Conservation (phyloP, 2,797 vertebrate genomes). For the Mormyrus hasselquistii region DNA sequence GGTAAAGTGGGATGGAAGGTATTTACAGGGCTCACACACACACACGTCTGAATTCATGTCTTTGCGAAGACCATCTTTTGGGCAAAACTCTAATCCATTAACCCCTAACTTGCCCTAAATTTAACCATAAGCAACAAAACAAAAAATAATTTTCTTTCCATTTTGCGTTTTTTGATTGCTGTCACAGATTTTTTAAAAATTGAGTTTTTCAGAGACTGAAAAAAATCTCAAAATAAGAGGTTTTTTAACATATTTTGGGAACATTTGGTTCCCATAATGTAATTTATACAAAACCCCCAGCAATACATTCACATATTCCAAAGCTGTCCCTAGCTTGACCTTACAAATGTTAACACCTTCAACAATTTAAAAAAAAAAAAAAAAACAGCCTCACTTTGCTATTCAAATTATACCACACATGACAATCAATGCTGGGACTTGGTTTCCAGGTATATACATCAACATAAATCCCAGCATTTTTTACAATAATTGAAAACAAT, state of each 20-base stretch:
- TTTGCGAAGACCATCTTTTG: background rate
- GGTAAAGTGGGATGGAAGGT: background rate
- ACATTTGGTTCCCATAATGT: background rate
- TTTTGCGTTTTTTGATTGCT: background rate
- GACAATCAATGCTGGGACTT: background rate
- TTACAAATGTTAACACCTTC: background rate
- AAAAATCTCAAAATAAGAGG: background rate
- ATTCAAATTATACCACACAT: background rate
- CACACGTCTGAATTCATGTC: background rate
- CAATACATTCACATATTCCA: background rate
- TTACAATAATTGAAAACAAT: background rate
- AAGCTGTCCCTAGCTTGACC: background rate
- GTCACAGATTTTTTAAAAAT: background rate
- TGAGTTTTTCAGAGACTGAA: background rate
- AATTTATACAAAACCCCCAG: background rate
- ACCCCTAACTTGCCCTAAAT: background rate
- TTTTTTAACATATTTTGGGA: background rate
- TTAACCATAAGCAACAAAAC: background rate
- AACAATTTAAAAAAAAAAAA: background rate
- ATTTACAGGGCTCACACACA: background rate
- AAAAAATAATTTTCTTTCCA: background rate
- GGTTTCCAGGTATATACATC: background rate
- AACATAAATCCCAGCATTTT: conserved; percentile 24
- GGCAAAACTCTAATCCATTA: background rate
- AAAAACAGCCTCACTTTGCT: background rate